Conservation (phyloP, 2,797 vertebrate species). For the Notoglanidium macrostoma region DNA sequence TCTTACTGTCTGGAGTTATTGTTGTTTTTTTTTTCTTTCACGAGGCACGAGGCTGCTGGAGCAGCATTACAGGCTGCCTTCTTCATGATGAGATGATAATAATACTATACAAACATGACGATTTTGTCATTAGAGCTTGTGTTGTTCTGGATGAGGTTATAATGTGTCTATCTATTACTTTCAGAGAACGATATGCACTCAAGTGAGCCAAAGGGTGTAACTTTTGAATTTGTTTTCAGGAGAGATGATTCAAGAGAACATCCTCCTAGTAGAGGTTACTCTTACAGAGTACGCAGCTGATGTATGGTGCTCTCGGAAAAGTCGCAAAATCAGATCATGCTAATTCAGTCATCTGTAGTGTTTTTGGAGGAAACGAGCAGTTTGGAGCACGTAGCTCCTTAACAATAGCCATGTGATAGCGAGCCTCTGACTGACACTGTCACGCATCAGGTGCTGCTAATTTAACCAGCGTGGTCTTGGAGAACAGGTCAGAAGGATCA, state of each 20-base stretch:
- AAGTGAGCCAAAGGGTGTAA: neutral
- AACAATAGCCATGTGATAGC: constrained; percentile 42
- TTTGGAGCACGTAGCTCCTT: constrained; percentile 8
- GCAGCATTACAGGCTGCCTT: constrained; percentile 1
- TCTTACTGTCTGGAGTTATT: constrained; percentile 38
- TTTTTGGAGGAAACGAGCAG: neutral
- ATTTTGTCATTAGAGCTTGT: neutral
- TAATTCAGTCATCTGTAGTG: constrained; percentile 15
- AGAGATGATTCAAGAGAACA: neutral
- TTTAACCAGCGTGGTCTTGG: constrained; percentile 50
- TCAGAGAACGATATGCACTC: neutral
- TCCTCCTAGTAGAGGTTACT: neutral
- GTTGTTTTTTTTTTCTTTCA: constrained; percentile 11
- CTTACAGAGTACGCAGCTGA: neutral
- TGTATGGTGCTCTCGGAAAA: neutral
- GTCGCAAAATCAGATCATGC: constrained; percentile 20
- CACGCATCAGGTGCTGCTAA: constrained; percentile 61
- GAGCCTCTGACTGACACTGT: constrained; percentile 43
- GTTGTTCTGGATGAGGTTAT: neutral
- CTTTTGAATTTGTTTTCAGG: neutral
- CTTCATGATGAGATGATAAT: neutral
- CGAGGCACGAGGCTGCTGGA: constrained; percentile 7
- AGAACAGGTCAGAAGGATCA: constrained; percentile 36
- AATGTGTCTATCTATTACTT: neutral
- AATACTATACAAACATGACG: neutral